These are phyloP conservation scores for Caiman crocodilus DNA, from an alignment of 2,797 vertebrate species.

Conservation along the genomic window DNA sequence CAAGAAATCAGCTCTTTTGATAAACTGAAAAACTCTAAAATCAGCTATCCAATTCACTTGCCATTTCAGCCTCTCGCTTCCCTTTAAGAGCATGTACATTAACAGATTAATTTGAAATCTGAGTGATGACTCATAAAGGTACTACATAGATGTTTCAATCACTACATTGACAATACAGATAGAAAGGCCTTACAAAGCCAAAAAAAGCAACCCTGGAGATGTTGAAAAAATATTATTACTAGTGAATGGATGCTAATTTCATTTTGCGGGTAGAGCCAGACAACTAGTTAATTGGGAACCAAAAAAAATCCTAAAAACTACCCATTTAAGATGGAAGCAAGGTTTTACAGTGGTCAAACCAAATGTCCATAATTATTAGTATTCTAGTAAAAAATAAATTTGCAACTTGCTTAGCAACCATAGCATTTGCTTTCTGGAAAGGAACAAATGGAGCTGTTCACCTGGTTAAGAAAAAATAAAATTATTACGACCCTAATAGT, in stretches of 20 bases:
- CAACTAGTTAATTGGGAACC: neutral
- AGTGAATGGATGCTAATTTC: neutral
- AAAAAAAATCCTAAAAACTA: neutral
- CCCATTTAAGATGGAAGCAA: neutral
- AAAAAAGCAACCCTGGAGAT: neutral
- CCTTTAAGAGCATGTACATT: neutral
- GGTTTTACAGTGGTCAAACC: neutral
- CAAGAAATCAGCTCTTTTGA: conserved; percentile 6
- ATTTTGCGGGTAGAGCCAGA: neutral
- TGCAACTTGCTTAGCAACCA: neutral
- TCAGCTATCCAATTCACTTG: conserved; percentile 26
- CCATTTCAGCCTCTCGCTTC: conserved; percentile 38
- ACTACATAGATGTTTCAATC: conserved; percentile 17
- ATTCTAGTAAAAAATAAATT: neutral
- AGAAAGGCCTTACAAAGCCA: neutral
- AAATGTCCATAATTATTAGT: neutral
- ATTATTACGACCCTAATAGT: neutral
- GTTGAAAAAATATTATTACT: neutral
- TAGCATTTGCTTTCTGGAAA: neutral
- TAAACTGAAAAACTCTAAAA: neutral
- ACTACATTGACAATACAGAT: neutral
- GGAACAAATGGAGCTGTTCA: neutral
- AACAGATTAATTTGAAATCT: conserved; percentile 22
- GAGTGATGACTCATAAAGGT: neutral
- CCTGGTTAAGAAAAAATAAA: neutral